phyloP scores from a whole-genome alignment of 2,888 invertebrate genomes.

The Seira ritae region DNA sequence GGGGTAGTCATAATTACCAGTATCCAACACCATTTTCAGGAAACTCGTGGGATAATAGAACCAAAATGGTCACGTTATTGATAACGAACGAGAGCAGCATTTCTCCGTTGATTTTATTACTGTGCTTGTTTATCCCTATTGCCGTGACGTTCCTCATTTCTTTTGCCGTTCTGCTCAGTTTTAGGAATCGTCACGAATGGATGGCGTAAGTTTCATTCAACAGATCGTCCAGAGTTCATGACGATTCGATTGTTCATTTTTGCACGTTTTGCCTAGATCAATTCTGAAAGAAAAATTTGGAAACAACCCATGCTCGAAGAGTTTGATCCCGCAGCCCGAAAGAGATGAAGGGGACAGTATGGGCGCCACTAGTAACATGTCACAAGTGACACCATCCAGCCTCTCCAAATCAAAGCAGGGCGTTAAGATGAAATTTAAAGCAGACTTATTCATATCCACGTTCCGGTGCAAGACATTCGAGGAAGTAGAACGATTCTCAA shows the following conservation, averaged over 20 bases:
- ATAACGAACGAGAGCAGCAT: constrained; percentile 60
- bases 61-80: constrained; percentile 56
- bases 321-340: too few species aligned
- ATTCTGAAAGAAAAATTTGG: constrained; percentile 30
- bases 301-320: too few species aligned
- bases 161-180: constrained; percentile 50
- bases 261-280: too few species aligned
- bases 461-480: constrained; percentile 43
- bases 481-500: constrained; percentile 46
- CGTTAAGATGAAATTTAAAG: constrained; percentile 19
- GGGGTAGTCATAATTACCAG: neutral
- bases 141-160: constrained; percentile 37
- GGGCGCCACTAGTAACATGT: neutral
- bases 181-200: constrained; percentile 67
- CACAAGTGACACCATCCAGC: too few species aligned
- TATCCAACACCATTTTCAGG: neutral
- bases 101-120: constrained; percentile 38
- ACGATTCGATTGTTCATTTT: too few species aligned
- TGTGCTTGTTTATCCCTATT: constrained; percentile 56
- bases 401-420: neutral
- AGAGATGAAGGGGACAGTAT: too few species aligned
- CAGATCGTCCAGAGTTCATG: too few species aligned
- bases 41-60: neutral
- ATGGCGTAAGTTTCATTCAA: constrained; percentile 48
- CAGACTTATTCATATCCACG: constrained; percentile 40